These are phyloP conservation scores for Parochlus steinenii DNA, from an alignment of 2,888 invertebrate genomes.

Conservation along the genomic window DNA sequence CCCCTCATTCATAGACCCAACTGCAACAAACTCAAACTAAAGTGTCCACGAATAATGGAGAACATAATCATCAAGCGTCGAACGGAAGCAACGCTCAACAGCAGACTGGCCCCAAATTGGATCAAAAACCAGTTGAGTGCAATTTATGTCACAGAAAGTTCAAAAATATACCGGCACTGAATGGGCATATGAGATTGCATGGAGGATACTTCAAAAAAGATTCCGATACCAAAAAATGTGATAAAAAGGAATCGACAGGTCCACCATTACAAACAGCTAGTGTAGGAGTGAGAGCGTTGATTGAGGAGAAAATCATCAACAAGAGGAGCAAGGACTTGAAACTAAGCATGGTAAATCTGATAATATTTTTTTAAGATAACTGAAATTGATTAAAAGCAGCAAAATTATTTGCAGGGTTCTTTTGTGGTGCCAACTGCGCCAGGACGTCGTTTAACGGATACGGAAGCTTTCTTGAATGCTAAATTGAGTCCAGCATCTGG, in stretches of 20 bases:
- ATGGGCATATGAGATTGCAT: slow-evolving; percentile 95
- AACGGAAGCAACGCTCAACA: slow-evolving; percentile 16
- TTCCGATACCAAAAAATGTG: slow-evolving; percentile 68
- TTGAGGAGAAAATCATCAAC: slow-evolving; percentile 86
- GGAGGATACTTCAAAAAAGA: slow-evolving; percentile 96
- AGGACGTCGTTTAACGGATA: slow-evolving; percentile 25
- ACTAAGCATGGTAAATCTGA: not conserved
- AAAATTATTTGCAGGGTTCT: slow-evolving; percentile 22
- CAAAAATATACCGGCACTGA: slow-evolving; percentile 93
- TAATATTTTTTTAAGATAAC: not conserved
- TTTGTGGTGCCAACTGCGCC: slow-evolving; percentile 32
- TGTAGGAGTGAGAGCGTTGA: slow-evolving; percentile 74
- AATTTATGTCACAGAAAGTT: slow-evolving; percentile 89
- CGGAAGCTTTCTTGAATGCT: slow-evolving; percentile 26
- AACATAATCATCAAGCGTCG: slow-evolving; percentile 10
- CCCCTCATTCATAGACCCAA: slow-evolving; percentile 19
- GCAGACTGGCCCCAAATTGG: slow-evolving; percentile 31
- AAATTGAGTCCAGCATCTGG: slow-evolving; percentile 15
- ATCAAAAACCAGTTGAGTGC: slow-evolving; percentile 82
- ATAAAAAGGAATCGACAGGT: slow-evolving; percentile 66
- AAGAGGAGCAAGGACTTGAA: slow-evolving; percentile 39
- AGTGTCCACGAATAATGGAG: slow-evolving; percentile 12
- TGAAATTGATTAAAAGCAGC: not conserved
- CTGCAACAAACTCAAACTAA: slow-evolving; percentile 19
- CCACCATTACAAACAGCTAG: slow-evolving; percentile 86